These are phyloP conservation scores for Coreoperca whiteheadi DNA, from an alignment of 2,113 vertebrate genomes.

Conservation along the genomic window DNA sequence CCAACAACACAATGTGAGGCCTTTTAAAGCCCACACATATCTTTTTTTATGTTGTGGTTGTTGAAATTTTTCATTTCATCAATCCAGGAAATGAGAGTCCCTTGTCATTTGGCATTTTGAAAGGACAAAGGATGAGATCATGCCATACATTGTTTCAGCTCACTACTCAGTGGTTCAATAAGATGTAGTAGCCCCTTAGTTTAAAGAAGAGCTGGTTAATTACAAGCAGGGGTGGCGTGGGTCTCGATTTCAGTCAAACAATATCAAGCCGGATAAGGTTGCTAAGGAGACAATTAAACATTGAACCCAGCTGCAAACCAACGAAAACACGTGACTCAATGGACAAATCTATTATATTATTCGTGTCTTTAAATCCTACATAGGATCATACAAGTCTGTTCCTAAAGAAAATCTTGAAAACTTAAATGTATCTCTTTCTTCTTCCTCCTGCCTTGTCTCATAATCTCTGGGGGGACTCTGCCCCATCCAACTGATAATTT, in stretches of 20 bases:
- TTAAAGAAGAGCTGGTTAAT: slow-evolving; percentile 1
- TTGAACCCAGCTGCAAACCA: too few species aligned
- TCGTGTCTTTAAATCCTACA: background rate
- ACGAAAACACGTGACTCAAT: background rate
- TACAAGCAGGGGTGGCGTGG: background rate
- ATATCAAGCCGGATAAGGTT: background rate
- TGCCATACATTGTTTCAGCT: background rate
- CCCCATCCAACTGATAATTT: background rate
- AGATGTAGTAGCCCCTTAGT: background rate
- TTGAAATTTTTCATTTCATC: slow-evolving; percentile 28
- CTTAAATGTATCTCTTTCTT: background rate
- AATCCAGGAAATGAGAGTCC: slow-evolving; percentile 11
- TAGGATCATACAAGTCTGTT: background rate
- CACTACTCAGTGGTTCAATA: background rate
- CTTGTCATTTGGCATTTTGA: slow-evolving; percentile 20
- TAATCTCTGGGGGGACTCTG: background rate
- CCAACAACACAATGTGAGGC: background rate
- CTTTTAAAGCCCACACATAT: slow-evolving; percentile 21
- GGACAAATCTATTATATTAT: background rate
- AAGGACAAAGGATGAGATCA: slow-evolving; percentile 33
- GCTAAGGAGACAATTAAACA: background rate
- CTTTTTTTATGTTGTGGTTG: background rate
- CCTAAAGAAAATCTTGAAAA: background rate
- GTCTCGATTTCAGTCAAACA: background rate
- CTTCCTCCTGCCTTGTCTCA: background rate